phyloP scores from a whole-genome alignment of 2,797 vertebrate species.

The Chrysocyon brachyurus region DNA sequence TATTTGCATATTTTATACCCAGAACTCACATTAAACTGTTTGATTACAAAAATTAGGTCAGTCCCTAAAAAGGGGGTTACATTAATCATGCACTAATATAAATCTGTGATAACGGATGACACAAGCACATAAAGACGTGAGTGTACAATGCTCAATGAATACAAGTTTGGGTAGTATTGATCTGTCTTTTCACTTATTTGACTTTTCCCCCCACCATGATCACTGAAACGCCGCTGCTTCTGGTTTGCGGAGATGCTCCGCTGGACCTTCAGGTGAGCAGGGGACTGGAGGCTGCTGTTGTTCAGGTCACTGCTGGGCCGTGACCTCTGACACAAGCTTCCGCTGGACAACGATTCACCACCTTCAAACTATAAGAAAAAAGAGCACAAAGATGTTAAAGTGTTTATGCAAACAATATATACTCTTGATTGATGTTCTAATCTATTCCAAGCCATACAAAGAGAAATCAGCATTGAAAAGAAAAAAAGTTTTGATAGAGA shows the following conservation, averaged over 20 bases:
- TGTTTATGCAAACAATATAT: not conserved
- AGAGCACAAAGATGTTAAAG: not conserved
- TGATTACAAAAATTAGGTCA: not conserved
- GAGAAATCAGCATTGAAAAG: not conserved
- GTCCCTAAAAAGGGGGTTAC: not conserved
- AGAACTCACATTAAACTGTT: not conserved
- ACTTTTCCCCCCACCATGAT: constrained; percentile 92
- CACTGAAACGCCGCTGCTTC: constrained; percentile 94
- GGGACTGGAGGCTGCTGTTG: constrained; percentile 97
- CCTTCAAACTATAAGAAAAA: constrained; percentile 94
- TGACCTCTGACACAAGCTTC: constrained; percentile 94
- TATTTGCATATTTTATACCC: not conserved
- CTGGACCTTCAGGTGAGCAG: constrained; percentile 98
- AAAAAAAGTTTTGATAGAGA: not conserved
- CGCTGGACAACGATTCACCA: constrained; percentile 95
- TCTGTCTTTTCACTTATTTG: constrained; percentile 86
- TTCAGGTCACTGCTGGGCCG: constrained; percentile 98
- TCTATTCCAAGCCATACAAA: not conserved
- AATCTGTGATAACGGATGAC: not conserved
- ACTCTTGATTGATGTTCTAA: not conserved
- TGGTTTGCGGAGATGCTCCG: constrained; percentile 98
- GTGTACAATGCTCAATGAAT: constrained; percentile 81
- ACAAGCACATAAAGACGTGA: constrained; percentile 60
- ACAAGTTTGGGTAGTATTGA: not conserved
- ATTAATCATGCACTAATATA: not conserved